These are phyloP conservation scores for Zhengitettix transpicula DNA, from an alignment of 2,888 invertebrate genomes.

Conservation along the genomic window DNA sequence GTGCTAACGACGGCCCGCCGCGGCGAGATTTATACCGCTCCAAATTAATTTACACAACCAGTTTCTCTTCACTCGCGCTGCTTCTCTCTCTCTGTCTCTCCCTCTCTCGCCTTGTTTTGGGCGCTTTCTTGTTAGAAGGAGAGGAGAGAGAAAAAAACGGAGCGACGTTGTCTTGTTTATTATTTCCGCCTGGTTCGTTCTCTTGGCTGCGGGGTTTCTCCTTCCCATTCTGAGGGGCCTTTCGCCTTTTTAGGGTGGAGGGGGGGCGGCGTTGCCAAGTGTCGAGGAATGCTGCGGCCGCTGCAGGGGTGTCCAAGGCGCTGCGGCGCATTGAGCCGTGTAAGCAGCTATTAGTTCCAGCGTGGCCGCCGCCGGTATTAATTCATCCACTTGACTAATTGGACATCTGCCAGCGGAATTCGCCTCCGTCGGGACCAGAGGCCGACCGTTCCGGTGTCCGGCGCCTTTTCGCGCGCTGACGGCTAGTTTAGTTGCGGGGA, in stretches of 20 bases:
- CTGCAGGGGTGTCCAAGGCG: background rate
- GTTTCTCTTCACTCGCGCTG: conserved; percentile 2
- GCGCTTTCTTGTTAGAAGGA: background rate
- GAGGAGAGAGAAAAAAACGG: background rate
- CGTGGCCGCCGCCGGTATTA: background rate
- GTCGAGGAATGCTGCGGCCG: background rate
- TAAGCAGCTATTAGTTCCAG: background rate
- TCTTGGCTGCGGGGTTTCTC: background rate
- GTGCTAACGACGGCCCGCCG: background rate
- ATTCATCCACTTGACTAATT: background rate
- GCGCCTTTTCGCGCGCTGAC: background rate
- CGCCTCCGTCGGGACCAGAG: background rate
- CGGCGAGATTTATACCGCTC: conserved; percentile 3
- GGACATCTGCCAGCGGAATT: background rate
- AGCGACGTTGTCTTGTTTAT: background rate
- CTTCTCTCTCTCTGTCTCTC: no score
- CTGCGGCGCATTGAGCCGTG: background rate
- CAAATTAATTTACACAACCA: conserved; percentile 8
- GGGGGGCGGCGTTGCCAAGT: background rate
- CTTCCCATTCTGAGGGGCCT: background rate
- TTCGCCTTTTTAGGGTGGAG: background rate
- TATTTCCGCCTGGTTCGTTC: background rate
- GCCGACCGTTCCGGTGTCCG: background rate
- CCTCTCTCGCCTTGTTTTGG: background rate
- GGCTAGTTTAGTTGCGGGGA: background rate